These are phyloP conservation scores for Malthinus flaveolus DNA, from an alignment of 2,888 invertebrate genomes.

Conservation along the genomic window DNA sequence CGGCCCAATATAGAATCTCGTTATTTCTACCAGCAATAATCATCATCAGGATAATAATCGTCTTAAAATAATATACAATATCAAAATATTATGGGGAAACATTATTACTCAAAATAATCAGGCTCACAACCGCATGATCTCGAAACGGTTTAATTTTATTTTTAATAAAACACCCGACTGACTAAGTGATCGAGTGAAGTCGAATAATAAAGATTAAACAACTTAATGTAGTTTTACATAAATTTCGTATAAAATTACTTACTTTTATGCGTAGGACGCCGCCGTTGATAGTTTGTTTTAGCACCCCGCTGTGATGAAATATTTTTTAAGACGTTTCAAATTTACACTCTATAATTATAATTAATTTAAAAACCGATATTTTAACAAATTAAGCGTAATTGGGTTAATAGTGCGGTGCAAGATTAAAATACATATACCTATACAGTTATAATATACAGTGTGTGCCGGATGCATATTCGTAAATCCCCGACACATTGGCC, in stretches of 20 bases:
- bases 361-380: conserved; percentile 11
- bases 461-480: too few relatives aligned
- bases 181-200: conserved; percentile 7
- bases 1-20: too few relatives aligned
- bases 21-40: too few relatives aligned
- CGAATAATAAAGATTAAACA: conserved; percentile 18
- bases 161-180: conserved; percentile 16
- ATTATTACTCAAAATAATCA: too few relatives aligned
- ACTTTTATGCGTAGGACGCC: conserved; percentile 9
- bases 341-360: conserved; percentile 14
- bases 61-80: too few relatives aligned
- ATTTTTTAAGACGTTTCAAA: conserved; percentile 13
- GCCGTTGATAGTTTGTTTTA: conserved; percentile 10
- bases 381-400: conserved; percentile 10
- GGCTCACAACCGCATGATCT: too few relatives aligned
- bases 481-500: too few relatives aligned
- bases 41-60: too few relatives aligned
- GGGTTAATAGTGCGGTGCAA: conserved; percentile 5
- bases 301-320: conserved; percentile 11
- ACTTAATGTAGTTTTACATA: conserved; percentile 15
- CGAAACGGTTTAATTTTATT: conserved; percentile 1
- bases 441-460: too few relatives aligned
- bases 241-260: conserved; percentile 17
- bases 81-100: too few relatives aligned
- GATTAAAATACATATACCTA: conserved; percentile 5